These are phyloP conservation scores for Phoenicopterus ruber DNA, from an alignment of 2,113 vertebrate species.

Conservation along the genomic window DNA sequence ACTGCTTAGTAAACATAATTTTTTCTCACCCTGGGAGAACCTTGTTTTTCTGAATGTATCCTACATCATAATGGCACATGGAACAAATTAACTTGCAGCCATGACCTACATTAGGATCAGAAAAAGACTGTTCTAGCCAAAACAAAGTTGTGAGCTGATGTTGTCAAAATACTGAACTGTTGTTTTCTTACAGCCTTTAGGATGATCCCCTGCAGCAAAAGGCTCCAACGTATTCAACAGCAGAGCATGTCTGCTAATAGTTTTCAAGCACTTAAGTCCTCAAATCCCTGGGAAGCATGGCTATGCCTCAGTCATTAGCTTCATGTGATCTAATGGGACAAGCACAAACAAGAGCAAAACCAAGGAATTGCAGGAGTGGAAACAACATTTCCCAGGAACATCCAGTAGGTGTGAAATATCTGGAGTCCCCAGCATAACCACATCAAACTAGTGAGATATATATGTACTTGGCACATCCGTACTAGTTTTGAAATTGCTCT, in stretches of 20 bases:
- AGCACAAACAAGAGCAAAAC: slow-evolving; percentile 24
- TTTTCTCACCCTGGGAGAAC: slow-evolving; percentile 22
- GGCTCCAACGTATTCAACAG: background rate
- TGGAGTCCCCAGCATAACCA: background rate
- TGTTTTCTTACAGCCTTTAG: slow-evolving; percentile 31
- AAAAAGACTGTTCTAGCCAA: slow-evolving; percentile 10
- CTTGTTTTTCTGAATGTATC: background rate
- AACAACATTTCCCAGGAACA: slow-evolving; percentile 38
- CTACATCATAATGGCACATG: slow-evolving; percentile 41
- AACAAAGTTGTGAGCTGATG: slow-evolving; percentile 18
- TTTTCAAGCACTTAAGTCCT: background rate
- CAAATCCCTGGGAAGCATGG: slow-evolving; percentile 8
- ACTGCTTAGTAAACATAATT: slow-evolving; percentile 26
- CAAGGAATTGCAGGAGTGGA: slow-evolving; percentile 1
- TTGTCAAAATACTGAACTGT: slow-evolving; percentile 38
- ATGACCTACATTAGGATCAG: slow-evolving; percentile 44
- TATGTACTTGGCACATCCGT: background rate
- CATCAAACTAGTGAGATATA: background rate
- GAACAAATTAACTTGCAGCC: slow-evolving; percentile 52
- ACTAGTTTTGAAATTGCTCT: background rate
- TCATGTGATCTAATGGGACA: slow-evolving; percentile 19
- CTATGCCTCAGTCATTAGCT: slow-evolving; percentile 15
- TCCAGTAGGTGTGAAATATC: slow-evolving; percentile 21
- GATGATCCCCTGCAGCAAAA: slow-evolving; percentile 23
- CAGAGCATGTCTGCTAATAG: background rate